Evolutionary conservation across 2,797 vertebrate genomes (phyloP).

Genomic region (Leptatherina wallacei): DNA sequence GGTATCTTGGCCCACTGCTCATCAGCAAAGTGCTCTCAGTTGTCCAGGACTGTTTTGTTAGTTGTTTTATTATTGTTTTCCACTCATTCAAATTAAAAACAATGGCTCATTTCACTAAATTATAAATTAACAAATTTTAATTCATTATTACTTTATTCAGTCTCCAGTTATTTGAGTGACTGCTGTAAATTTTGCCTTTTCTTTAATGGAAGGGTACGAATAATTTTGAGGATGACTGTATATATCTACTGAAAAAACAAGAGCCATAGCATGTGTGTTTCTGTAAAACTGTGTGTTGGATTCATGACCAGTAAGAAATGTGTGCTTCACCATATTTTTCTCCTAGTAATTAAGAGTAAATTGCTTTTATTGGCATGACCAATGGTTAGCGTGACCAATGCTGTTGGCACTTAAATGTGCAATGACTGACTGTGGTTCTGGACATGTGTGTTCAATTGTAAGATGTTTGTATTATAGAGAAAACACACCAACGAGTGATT

Average conservation of each 20-base stretch:
- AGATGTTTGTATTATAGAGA: neutral
- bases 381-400: constrained; percentile 84
- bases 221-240: no score
- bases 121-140: no score
- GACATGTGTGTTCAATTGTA: constrained; percentile 60
- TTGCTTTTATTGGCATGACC: constrained; percentile 94
- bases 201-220: no score
- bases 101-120: no score
- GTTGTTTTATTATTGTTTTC: no score
- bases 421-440: constrained; percentile 71
- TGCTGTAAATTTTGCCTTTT: no score
- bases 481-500: neutral
- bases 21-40: no score
- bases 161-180: no score
- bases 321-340: constrained; percentile 94
- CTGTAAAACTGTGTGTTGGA: constrained; percentile 75
- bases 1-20: no score
- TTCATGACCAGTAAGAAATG: constrained; percentile 93
- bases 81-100: no score
- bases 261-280: constrained; percentile 35
- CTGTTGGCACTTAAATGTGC: constrained; percentile 91
- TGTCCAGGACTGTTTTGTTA: no score
- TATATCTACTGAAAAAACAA: constrained; percentile 78
- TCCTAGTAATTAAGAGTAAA: constrained; percentile 99
- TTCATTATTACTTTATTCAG: no score